Percentiles rank a stretch among this genome's conserved stretches.
These are phyloP conservation scores for Oryzaephilus surinamensis DNA, from an alignment of 1,140 invertebrate genomes.

Conservation along the genomic window DNA sequence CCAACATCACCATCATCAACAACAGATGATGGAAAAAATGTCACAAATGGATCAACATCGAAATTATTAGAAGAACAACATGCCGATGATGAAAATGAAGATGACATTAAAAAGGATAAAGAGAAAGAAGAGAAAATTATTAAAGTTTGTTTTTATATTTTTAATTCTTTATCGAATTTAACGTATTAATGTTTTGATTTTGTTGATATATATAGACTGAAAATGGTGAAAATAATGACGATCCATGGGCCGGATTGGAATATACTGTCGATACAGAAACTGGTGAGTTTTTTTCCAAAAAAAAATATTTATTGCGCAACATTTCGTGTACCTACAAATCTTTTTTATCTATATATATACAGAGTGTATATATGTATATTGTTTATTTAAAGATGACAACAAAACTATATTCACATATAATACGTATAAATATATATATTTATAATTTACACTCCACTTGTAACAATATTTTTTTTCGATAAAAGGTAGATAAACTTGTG, in stretches of 20 bases:
- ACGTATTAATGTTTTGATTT: constrained; percentile 7
- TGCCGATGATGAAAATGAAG: constrained; percentile 36
- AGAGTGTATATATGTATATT: not conserved
- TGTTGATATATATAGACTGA: constrained; percentile 17
- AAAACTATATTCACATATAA: constrained; percentile 6
- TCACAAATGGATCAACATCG: constrained; percentile 5
- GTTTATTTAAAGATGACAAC: constrained; percentile 7
- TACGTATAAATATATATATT: constrained; percentile 12
- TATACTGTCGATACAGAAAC: constrained; percentile 83
- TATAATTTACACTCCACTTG: too few species aligned
- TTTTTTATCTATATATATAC: not conserved
- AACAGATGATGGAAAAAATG: too few species aligned
- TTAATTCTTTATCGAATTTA: constrained; percentile 9
- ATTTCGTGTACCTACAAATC: not conserved
- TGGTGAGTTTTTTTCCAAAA: constrained; percentile 47
- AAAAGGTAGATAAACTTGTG: too few species aligned
- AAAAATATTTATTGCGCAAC: not conserved
- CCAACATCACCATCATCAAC: too few species aligned
- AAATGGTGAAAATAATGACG: too few species aligned
- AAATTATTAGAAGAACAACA: constrained; percentile 4
- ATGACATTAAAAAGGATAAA: constrained; percentile 49
- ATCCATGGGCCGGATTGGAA: constrained; percentile 64
- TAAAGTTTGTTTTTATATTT: constrained; percentile 38
- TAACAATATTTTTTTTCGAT: not conserved
- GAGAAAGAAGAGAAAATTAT: constrained; percentile 40